These are phyloP conservation scores for Hirtodrosophila cameraria DNA, from an alignment of 2,888 invertebrate species.

Conservation along the genomic window DNA sequence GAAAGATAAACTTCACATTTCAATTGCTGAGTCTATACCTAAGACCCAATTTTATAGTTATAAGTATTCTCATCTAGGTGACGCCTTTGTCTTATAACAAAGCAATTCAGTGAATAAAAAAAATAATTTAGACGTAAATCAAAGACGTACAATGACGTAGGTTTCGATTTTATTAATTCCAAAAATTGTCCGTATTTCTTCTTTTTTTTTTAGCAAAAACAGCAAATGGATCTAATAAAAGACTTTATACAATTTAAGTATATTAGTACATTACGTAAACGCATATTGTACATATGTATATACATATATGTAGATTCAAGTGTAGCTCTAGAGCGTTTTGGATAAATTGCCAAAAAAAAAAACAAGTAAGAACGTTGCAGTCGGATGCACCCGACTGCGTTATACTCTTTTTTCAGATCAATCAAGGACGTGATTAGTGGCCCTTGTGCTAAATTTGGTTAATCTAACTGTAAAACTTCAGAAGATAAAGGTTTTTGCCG, in stretches of 20 bases:
- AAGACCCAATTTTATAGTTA: not conserved
- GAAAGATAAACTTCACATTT: conserved; percentile 12
- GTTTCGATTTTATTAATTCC: conserved; percentile 7
- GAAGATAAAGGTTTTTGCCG: too few relatives aligned
- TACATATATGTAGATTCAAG: conserved; percentile 25
- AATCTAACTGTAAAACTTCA: too few relatives aligned
- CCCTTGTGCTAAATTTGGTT: too few relatives aligned
- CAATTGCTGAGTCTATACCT: conserved; percentile 17
- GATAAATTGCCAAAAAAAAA: conserved; percentile 17
- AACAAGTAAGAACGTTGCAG: not conserved
- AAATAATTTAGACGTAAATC: not conserved
- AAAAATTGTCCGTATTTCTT: conserved; percentile 9
- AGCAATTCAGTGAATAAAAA: not conserved
- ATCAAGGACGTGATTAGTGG: too few relatives aligned
- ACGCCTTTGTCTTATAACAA: not conserved
- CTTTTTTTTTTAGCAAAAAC: conserved; percentile 9
- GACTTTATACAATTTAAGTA: conserved; percentile 27
- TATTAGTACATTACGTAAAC: conserved; percentile 39
- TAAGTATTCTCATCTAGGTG: too few relatives aligned
- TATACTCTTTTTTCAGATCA: too few relatives aligned
- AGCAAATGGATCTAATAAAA: conserved; percentile 47
- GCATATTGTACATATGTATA: conserved; percentile 5
- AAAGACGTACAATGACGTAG: conserved; percentile 27
- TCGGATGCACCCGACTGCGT: too few relatives aligned
- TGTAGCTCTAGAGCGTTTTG: conserved; percentile 44